Percentiles rank a stretch among this genome's conserved stretches.
phyloP scores from a whole-genome alignment of 2,888 invertebrate species.

The Drepana falcataria region DNA sequence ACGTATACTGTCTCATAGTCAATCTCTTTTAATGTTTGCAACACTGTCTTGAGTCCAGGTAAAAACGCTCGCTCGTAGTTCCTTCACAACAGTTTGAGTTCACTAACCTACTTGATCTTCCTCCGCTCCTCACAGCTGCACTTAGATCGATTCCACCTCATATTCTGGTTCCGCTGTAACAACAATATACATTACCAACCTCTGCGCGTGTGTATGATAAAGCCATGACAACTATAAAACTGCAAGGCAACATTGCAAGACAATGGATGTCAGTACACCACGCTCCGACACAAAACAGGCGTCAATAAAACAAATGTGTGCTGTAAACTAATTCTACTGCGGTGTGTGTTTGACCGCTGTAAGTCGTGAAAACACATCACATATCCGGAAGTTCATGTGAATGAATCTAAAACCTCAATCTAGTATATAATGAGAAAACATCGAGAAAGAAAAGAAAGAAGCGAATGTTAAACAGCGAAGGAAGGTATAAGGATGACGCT shows the following conservation, averaged over 20 bases:
- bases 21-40: conserved; percentile 23
- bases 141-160: conserved; percentile 72
- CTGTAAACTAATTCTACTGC: conserved; percentile 11
- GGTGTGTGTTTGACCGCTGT: conserved; percentile 22
- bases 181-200: conserved; percentile 39
- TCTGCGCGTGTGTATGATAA: conserved; percentile 7
- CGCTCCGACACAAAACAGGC: conserved; percentile 20
- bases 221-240: conserved; percentile 20
- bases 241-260: conserved; percentile 46
- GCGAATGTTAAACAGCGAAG: conserved; percentile 38
- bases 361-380: conserved; percentile 11
- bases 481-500: conserved; percentile 30
- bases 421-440: conserved; percentile 15
- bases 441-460: conserved; percentile 26
- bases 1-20: conserved; percentile 16
- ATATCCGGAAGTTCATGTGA: conserved; percentile 9
- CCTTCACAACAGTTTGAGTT: neutral
- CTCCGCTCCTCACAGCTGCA: conserved; percentile 54
- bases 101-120: conserved; percentile 16
- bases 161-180: conserved; percentile 67
- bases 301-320: conserved; percentile 19
- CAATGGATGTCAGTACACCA: conserved; percentile 59
- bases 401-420: conserved; percentile 10
- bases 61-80: conserved; percentile 5
- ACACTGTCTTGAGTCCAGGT: conserved; percentile 13